Conservation (phyloP, 37 sponge, comb jelly and placozoan species). For the Ianthella basta region DNA sequence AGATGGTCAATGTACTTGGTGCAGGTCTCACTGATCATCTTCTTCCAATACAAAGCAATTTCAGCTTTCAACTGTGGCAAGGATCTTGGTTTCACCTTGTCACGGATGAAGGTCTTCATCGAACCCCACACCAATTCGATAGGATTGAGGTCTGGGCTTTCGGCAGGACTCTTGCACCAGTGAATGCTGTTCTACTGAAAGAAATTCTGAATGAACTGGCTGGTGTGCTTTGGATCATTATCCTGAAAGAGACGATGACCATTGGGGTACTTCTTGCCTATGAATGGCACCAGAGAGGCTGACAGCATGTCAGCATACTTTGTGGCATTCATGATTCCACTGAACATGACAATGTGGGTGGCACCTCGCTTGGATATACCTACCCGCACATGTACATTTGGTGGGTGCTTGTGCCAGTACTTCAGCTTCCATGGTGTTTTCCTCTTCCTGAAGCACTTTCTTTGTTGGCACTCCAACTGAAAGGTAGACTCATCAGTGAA, state of each 20-base stretch:
- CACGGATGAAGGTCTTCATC: background rate
- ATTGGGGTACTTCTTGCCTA: background rate
- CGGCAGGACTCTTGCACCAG: background rate
- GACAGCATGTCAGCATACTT: background rate
- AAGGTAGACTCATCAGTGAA: too few species aligned
- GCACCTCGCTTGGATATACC: background rate
- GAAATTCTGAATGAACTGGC: background rate
- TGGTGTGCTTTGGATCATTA: conserved; percentile 45
- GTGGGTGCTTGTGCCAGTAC: conserved; percentile 3
- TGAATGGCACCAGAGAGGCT: conserved; percentile 23
- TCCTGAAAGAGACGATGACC: conserved; percentile 38
- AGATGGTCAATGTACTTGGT: background rate
- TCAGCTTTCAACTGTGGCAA: background rate
- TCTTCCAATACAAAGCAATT: background rate
- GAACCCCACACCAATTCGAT: background rate
- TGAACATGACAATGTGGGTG: background rate
- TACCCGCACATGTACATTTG: conserved; percentile 10
- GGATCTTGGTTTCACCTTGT: background rate
- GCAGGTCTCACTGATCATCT: background rate
- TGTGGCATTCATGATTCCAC: background rate
- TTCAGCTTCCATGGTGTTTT: too few species aligned
- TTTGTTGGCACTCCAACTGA: too few species aligned
- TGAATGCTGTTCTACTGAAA: background rate
- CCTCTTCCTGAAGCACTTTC: too few species aligned
- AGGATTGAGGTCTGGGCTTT: background rate